These are phyloP conservation scores for Philypnodon macrostomus DNA, from an alignment of 2,797 vertebrate species.

Conservation along the genomic window DNA sequence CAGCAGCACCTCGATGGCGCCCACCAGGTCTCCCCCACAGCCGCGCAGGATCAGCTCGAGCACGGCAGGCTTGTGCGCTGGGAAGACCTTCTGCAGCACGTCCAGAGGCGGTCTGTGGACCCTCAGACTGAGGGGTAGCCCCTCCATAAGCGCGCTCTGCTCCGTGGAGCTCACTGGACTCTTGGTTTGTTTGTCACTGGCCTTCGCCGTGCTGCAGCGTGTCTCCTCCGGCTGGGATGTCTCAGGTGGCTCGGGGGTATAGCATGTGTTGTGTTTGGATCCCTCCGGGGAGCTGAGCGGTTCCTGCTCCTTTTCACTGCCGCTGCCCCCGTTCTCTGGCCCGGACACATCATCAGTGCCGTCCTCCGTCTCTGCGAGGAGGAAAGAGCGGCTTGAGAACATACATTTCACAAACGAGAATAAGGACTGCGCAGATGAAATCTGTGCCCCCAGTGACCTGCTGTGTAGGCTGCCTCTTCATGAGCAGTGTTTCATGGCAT, in stretches of 20 bases:
- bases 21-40: slow-evolving; percentile 92
- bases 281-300: slow-evolving; percentile 86
- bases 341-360: slow-evolving; percentile 78
- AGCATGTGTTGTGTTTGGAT: slow-evolving; percentile 85
- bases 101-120: slow-evolving; percentile 92
- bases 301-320: slow-evolving; percentile 90
- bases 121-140: slow-evolving; percentile 89
- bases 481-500: too few relatives aligned
- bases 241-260: slow-evolving; percentile 86
- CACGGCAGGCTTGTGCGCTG: slow-evolving; percentile 90
- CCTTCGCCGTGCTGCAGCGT: slow-evolving; percentile 78
- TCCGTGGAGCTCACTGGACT: slow-evolving; percentile 75
- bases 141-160: slow-evolving; percentile 87
- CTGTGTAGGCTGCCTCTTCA: too few relatives aligned
- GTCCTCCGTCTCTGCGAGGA: slow-evolving; percentile 83
- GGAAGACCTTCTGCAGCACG: slow-evolving; percentile 96
- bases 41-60: slow-evolving; percentile 93
- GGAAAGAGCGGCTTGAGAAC: background rate
- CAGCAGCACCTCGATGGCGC: slow-evolving; percentile 94
- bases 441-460: too few relatives aligned
- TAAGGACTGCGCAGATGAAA: too few relatives aligned
- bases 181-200: slow-evolving; percentile 75
- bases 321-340: slow-evolving; percentile 80
- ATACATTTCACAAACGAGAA: too few relatives aligned
- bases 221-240: slow-evolving; percentile 81